phyloP scores from a whole-genome alignment of 2,113 vertebrate genomes.

The Dendropsophus ebraccatus region DNA sequence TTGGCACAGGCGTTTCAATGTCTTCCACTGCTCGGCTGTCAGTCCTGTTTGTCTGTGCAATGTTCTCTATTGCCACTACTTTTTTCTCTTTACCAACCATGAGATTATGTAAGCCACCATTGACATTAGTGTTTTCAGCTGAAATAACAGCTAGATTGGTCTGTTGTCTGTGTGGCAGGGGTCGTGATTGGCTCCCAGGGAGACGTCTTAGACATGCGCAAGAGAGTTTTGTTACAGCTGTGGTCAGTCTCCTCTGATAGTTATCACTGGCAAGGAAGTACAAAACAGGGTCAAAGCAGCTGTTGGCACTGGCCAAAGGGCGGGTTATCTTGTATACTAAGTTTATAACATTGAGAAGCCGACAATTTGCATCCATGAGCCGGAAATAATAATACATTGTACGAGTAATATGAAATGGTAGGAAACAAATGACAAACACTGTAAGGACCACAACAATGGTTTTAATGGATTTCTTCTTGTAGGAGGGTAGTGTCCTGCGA shows the following conservation, averaged over 20 bases:
- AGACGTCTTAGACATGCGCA: not conserved
- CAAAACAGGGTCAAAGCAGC: conserved; percentile 91
- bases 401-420: conserved; percentile 92
- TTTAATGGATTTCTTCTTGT: conserved; percentile 80
- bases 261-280: conserved; percentile 89
- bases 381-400: conserved; percentile 87
- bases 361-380: conserved; percentile 77
- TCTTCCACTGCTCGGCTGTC: not conserved
- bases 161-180: not conserved
- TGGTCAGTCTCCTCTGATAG: conserved; percentile 76
- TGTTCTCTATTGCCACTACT: not conserved
- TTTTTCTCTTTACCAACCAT: not conserved
- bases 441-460: conserved; percentile 84
- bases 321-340: conserved; percentile 91
- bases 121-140: not conserved
- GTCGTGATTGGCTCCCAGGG: not conserved
- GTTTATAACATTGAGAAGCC: conserved; percentile 84
- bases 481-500: conserved; percentile 62
- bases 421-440: conserved; percentile 87
- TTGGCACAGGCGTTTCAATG: not conserved
- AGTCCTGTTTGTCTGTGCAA: not conserved
- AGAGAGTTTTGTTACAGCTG: conserved; percentile 61
- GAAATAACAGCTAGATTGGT: not conserved
- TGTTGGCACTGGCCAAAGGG: conserved; percentile 90
- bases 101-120: not conserved